Base-by-base conservation (phyloP, 2,113 vertebrate genomes). In the Tor tambroides region DNA sequence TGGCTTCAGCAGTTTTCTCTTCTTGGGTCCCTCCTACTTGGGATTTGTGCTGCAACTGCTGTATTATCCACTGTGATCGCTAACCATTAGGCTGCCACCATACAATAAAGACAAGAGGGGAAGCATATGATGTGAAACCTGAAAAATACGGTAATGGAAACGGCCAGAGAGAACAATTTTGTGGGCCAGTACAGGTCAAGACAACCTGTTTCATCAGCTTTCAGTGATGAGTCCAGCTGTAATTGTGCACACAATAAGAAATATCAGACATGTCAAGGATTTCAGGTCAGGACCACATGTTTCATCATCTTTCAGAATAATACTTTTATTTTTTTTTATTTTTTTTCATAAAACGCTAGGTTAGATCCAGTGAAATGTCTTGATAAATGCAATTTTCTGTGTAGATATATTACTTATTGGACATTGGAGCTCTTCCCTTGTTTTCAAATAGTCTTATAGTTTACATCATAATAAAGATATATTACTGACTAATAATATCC, bases 1-100 rank as follows among this genome's bases (percentile, higher is more conserved):
- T 71, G 67, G 32, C 67, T 38, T 71, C 32, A 71, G 67, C 67
- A 71, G 17, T 35, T 35, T 71, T 71, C 32, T 71, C 30, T 71
- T 71, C 19, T 35, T 38, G 32, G 67, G 32, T 71, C 19, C 8
- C 9, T 71, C 67, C 67, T 71, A 69, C 65, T 15, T 32, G 6
- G 28, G 15, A 32, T 15, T 32, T 69, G 28, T 69, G 65, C 65
- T 69, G 65, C 15, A 69, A 7, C 65, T 14, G 28, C 28, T 69
- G 65, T 69, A 32, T 69, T 69, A 69, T 19, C 65, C 38, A 8
- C 67, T 71, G 17, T 38, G 32, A 23, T 71, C 69, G 1, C 69
- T 71, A 71, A 71, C 69, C 32, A 71, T 71, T 71, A 71, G 32
- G 4, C 19, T 38, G 19, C 8, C 69, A 38, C 30, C 17, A 71